These are phyloP conservation scores for Henricia sp. DNA, from an alignment of 53 echinoderm and acorn worm genomes.

Conservation along the genomic window DNA sequence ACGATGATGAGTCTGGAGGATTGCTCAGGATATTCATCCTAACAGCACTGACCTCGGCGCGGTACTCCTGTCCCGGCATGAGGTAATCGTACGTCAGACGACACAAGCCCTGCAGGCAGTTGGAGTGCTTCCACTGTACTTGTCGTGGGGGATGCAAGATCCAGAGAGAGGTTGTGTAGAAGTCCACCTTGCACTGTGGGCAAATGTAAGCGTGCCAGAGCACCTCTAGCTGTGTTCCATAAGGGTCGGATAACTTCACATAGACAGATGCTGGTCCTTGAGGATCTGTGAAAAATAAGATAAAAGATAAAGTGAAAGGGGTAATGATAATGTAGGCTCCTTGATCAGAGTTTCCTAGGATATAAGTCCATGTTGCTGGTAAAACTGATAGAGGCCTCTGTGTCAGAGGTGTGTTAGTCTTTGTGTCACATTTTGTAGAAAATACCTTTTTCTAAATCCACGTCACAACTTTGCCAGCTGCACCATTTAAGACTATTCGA, in stretches of 20 bases:
- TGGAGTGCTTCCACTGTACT: background rate
- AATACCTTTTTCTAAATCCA: too few species aligned
- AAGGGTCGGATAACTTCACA: background rate
- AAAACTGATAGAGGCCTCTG: too few species aligned
- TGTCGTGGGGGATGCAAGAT: background rate
- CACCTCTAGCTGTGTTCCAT: background rate
- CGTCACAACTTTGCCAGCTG: too few species aligned
- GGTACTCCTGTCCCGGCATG: constrained; percentile 31
- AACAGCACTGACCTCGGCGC: constrained; percentile 17
- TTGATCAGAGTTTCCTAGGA: too few species aligned
- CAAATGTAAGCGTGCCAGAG: background rate
- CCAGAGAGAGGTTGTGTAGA: constrained; percentile 12
- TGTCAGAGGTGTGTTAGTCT: too few species aligned
- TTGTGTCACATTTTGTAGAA: too few species aligned
- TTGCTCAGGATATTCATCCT: background rate
- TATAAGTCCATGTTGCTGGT: too few species aligned
- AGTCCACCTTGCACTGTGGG: constrained; percentile 12
- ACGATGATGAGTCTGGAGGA: background rate
- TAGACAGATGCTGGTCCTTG: background rate
- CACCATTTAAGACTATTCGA: too few species aligned
- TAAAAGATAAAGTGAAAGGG: background rate
- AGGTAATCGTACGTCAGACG: background rate
- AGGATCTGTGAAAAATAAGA: background rate
- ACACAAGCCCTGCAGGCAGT: background rate
- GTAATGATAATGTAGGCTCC: too few species aligned